Base-by-base conservation (phyloP, 2,888 invertebrate species). In the Loripinus fragilis region DNA sequence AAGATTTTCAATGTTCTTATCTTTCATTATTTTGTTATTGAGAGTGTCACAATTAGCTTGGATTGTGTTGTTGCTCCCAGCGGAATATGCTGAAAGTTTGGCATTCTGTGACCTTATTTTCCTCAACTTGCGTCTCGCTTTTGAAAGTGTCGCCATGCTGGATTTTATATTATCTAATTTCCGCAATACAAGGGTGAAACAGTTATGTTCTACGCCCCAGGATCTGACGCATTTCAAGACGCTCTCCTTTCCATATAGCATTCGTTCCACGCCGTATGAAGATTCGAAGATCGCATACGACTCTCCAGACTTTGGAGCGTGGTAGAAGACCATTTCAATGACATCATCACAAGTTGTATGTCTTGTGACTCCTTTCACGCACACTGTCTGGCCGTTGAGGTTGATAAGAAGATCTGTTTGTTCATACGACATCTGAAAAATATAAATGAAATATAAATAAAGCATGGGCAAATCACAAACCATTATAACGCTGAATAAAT, bases 261-360 rank as follows among this genome's bases (percentile, higher is more conserved):
- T 45, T 45, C 60, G 52, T 25, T 72, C 71, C 15, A 66, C 38
- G n/a, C 67, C 67, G 25, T 28, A 50, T 30, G 48, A 30, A 20
- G 60, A 69, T 45, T 75, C 71, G 35, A 67, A 71, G 17, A 76
- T n/a, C n/a, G 60, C 68, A 28, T 35, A 76, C 5, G 45, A 45
- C 20, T 38, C 50, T 28, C 25, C 17, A 17, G 66, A 1, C 28
- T n/a, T 2, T 15, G 52, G 5, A 10, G 20, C 28, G 2, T 35
- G 20, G 42, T 48, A 42, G 15, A 33, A 41, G 28, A 60, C 60
- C 71, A 72, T 72, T 68, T 72, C 72, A 60, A 76, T 76, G 67
- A 76, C 68, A 72, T 76, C 76, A 68, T 48, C 48, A 50, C 72
- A 76, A 17, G 68, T 68, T 55, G 72, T 76, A 48, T 60, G 41